A percentile compares a stretch with the other conserved stretches of the same genome.
phyloP scores from a whole-genome alignment of 2,888 invertebrate genomes.

The Conops quadrifasciatus region DNA sequence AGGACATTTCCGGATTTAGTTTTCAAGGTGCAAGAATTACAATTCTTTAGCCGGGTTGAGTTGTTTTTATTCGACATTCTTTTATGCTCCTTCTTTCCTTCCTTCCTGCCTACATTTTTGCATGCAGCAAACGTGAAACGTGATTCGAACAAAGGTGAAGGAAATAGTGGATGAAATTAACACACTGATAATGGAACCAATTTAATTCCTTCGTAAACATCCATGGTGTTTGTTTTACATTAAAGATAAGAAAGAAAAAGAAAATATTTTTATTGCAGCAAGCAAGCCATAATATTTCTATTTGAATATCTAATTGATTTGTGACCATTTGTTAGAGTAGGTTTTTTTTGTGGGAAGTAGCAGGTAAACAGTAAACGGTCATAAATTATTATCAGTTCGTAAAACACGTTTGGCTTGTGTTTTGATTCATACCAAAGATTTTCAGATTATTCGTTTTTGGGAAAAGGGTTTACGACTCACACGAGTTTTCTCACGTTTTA shows the following conservation, averaged over 20 bases:
- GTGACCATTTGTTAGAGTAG: too few species aligned
- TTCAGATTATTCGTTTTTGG: too few species aligned
- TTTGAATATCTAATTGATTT: background rate
- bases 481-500: too few species aligned
- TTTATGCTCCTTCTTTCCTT: background rate
- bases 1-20: conserved; percentile 34
- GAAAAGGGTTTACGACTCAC: too few species aligned
- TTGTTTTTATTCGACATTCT: background rate
- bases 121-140: conserved; percentile 28
- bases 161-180: background rate
- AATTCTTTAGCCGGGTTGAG: background rate
- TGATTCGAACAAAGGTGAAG: conserved; percentile 11
- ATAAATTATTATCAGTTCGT: too few species aligned
- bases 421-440: too few species aligned
- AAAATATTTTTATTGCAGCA: conserved; percentile 21
- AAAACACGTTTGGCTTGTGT: too few species aligned
- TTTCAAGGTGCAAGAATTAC: conserved; percentile 17
- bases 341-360: too few species aligned
- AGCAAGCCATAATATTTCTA: background rate
- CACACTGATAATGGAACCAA: conserved; percentile 2
- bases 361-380: too few species aligned
- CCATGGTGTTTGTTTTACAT: conserved; percentile 26
- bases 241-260: background rate
- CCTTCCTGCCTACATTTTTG: conserved; percentile 3
- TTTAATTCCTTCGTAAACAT: background rate